Evolutionary conservation across 2,113 vertebrate species (phyloP).

Genomic region (Herpetotheres cachinnans): DNA sequence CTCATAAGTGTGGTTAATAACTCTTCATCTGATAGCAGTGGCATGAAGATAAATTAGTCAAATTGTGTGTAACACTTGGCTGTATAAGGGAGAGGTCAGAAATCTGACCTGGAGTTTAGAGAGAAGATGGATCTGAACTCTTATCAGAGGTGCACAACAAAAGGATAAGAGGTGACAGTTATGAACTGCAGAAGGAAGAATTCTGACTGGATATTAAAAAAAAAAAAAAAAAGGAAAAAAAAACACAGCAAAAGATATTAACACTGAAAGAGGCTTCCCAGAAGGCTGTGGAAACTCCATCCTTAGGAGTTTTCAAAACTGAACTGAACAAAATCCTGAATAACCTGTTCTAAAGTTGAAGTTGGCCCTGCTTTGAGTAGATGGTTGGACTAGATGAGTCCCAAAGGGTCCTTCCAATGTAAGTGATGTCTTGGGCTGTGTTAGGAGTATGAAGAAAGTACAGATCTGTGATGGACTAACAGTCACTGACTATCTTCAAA

Average conservation of each 20-base stretch:
- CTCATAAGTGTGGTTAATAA: background rate
- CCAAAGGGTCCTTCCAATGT: background rate
- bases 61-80: background rate
- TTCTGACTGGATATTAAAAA: background rate
- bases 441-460: background rate
- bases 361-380: background rate
- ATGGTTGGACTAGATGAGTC: background rate
- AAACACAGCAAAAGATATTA: background rate
- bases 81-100: background rate
- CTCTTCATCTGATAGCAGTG: background rate
- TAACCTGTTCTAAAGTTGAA: background rate
- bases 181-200: background rate
- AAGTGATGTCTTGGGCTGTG: background rate
- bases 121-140: background rate
- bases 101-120: background rate
- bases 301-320: background rate
- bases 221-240: background rate
- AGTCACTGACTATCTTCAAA: background rate
- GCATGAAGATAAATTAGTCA: background rate
- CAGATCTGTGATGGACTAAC: background rate
- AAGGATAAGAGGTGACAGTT: background rate
- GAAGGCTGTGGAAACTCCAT: background rate
- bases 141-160: background rate
- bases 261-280: background rate
- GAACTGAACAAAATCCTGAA: background rate